These are phyloP conservation scores for Perca schrenkii DNA, from an alignment of 2,113 vertebrate species.

Conservation along the genomic window DNA sequence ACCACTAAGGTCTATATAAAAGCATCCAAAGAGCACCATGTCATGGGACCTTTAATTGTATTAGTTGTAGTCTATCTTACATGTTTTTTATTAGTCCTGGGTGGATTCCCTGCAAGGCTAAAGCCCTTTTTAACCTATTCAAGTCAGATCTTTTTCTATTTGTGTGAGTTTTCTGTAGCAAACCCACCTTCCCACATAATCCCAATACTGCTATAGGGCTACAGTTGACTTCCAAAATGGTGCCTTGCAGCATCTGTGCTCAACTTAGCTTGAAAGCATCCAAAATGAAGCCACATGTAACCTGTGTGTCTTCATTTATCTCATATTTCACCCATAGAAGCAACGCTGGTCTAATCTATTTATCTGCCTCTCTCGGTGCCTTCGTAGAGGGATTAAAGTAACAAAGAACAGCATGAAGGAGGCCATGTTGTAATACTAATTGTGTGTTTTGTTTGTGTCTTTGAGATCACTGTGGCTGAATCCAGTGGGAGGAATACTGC, in stretches of 20 bases:
- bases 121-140: constrained; percentile 61
- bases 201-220: not conserved
- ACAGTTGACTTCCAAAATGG: not conserved
- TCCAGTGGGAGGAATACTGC: constrained; percentile 33
- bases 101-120: constrained; percentile 58
- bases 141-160: constrained; percentile 14
- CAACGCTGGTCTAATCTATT: constrained; percentile 15
- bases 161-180: not conserved
- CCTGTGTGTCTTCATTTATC: constrained; percentile 18
- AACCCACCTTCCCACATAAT: constrained; percentile 38
- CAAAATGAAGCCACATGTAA: constrained; percentile 17
- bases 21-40: too few species aligned
- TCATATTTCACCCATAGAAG: constrained; percentile 18
- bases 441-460: constrained; percentile 47
- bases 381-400: constrained; percentile 52
- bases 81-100: constrained; percentile 59
- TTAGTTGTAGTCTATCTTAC: constrained; percentile 59
- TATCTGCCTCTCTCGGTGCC: constrained; percentile 3
- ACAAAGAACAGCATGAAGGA: constrained; percentile 17
- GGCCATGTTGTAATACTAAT: constrained; percentile 58
- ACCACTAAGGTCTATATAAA: too few species aligned
- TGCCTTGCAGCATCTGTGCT: constrained; percentile 19
- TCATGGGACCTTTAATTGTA: constrained; percentile 50
- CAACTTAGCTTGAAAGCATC: constrained; percentile 22
- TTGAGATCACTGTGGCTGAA: constrained; percentile 9